Evolutionary conservation across 1,140 invertebrate genomes (phyloP).

Genomic region (Nilaparvata lugens): DNA sequence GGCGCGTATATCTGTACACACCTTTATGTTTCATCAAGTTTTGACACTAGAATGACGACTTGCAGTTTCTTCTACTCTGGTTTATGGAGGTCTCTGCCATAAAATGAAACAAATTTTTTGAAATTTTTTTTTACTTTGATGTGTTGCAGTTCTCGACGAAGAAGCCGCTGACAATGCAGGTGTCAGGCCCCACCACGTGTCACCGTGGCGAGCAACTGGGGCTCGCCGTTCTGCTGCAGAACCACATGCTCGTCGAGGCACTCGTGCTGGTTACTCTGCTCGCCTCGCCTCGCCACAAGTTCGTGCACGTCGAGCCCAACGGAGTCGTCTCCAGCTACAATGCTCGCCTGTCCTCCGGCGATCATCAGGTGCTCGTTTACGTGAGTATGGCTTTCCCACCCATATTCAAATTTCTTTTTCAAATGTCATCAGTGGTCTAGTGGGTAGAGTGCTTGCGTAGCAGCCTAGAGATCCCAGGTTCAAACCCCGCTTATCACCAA

Average conservation of each 20-base stretch:
- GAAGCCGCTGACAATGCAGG: conserved; percentile 45
- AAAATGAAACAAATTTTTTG: no score
- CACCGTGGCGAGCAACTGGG: conserved; percentile 49
- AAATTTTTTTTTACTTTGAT: conserved; percentile 2
- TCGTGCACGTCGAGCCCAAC: conserved; percentile 44
- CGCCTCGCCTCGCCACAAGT: conserved; percentile 40
- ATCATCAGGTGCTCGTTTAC: conserved; percentile 41
- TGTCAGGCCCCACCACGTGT: conserved; percentile 41
- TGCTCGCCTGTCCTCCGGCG: conserved; percentile 33
- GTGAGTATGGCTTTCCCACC: conserved; percentile 32
- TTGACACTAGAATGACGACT: no score
- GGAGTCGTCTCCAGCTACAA: conserved; percentile 44
- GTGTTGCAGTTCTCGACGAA: conserved; percentile 38
- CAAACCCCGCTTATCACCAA: no score
- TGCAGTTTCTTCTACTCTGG: no score
- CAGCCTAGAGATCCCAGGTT: no score
- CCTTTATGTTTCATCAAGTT: no score
- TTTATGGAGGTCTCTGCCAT: background rate
- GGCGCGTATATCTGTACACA: no score
- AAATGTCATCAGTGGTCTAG: no score
- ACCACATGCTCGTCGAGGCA: conserved; percentile 37
- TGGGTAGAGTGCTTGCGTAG: no score
- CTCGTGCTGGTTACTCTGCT: conserved; percentile 32
- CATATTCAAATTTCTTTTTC: no score
- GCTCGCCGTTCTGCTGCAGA: conserved; percentile 43